Evolutionary conservation across 2,113 vertebrate species (phyloP).

Genomic region (Nannobrachium achirus): DNA sequence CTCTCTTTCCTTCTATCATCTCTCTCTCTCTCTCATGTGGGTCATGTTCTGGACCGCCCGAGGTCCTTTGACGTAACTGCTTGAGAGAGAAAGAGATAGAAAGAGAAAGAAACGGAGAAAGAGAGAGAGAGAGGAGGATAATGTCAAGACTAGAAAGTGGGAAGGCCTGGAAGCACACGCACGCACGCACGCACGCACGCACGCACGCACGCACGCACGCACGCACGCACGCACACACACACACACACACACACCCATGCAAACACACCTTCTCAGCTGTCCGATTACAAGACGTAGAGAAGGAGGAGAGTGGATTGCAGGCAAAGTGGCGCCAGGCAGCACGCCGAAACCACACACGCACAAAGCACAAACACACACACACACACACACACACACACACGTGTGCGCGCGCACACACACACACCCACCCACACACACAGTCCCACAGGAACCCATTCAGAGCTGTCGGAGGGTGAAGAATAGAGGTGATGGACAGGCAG

Average conservation of each 20-base stretch:
- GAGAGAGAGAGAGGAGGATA: not conserved
- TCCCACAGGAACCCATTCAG: slow-evolving; percentile 72
- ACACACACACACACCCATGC: slow-evolving; percentile 29
- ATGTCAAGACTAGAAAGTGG: slow-evolving; percentile 49
- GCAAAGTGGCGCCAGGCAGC: slow-evolving; percentile 74
- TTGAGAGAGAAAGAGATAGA: slow-evolving; percentile 21
- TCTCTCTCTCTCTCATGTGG: not conserved
- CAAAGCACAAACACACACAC: slow-evolving; percentile 44
- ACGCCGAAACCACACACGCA: slow-evolving; percentile 41
- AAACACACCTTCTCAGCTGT: slow-evolving; percentile 51
- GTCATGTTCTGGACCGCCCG: too few species aligned
- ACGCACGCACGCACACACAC: not conserved
- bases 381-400: slow-evolving; percentile 20
- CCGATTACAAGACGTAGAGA: slow-evolving; percentile 47
- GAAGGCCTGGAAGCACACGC: slow-evolving; percentile 34
- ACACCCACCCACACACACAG: slow-evolving; percentile 44
- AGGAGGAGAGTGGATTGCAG: slow-evolving; percentile 53
- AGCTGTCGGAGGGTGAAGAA: slow-evolving; percentile 67
- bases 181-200: not conserved
- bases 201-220: slow-evolving; percentile 6
- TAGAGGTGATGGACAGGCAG: slow-evolving; percentile 73
- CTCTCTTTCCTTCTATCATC: not conserved
- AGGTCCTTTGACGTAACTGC: too few species aligned
- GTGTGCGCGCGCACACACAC: slow-evolving; percentile 40
- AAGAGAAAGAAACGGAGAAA: not conserved